Percentiles rank a stretch among this genome's conserved stretches.
Conservation (phyloP, 1,140 invertebrate species). For the Pseudomyrmex pallidus region DNA sequence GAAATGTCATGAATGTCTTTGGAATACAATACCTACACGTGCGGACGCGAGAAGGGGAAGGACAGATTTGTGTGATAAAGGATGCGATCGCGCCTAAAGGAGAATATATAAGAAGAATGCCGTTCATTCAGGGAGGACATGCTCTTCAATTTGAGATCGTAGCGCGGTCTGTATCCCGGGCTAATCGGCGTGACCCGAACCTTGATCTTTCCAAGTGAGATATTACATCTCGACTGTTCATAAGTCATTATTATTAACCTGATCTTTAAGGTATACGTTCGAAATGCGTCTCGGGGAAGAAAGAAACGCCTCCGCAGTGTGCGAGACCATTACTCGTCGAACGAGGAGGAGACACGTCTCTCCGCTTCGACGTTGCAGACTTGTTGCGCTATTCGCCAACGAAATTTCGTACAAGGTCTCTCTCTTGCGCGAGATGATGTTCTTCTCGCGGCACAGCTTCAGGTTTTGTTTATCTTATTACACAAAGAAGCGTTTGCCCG, state of each 20-base stretch:
- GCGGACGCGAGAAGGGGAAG: slow-evolving; percentile 44
- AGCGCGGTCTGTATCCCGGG: slow-evolving; percentile 70
- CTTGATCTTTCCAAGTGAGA: slow-evolving; percentile 66
- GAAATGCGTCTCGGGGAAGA: slow-evolving; percentile 35
- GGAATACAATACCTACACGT: slow-evolving; percentile 60
- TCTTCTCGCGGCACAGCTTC: too few relatives aligned
- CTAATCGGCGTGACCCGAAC: slow-evolving; percentile 73
- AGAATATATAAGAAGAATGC: slow-evolving; percentile 50
- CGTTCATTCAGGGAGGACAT: slow-evolving; percentile 59
- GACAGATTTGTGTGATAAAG: slow-evolving; percentile 50
- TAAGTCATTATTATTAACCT: too few relatives aligned
- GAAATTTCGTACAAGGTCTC: slow-evolving; percentile 14
- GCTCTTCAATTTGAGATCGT: slow-evolving; percentile 68
- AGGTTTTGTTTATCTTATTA: too few relatives aligned
- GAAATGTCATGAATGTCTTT: slow-evolving; percentile 74
- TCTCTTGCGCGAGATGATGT: too few relatives aligned
- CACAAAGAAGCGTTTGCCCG: too few relatives aligned
- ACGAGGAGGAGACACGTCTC: neutral
- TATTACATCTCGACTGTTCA: too few relatives aligned
- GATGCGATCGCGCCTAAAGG: slow-evolving; percentile 12
- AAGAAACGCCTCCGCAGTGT: slow-evolving; percentile 14
- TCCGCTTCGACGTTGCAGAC: neutral
- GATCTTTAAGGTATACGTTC: slow-evolving; percentile 33
- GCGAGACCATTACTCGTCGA: slow-evolving; percentile 9
- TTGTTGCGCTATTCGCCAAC: slow-evolving; percentile 20